phyloP scores from a whole-genome alignment of 2,888 invertebrate species.

The Ophioninae sp. region DNA sequence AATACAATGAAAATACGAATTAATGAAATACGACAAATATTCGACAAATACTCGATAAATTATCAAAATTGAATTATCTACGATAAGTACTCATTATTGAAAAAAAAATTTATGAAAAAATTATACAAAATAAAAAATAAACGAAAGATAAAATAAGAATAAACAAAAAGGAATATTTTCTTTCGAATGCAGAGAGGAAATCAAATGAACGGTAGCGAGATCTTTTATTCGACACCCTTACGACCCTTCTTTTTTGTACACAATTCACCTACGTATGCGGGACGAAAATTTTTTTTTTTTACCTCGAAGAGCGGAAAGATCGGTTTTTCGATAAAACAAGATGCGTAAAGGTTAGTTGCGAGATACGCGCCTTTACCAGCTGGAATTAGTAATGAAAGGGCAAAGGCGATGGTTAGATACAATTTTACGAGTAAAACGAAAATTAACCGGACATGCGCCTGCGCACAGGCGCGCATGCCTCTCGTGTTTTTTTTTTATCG shows the following conservation, averaged over 20 bases:
- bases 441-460: constrained; percentile 41
- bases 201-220: background rate
- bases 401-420: constrained; percentile 34
- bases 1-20: background rate
- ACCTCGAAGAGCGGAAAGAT: background rate
- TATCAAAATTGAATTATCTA: too few relatives aligned
- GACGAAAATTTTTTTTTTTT: background rate
- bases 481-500: constrained; percentile 26
- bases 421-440: constrained; percentile 47
- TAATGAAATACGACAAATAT: background rate
- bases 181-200: background rate
- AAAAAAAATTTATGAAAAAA: too few relatives aligned
- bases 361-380: background rate
- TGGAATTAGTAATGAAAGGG: constrained; percentile 47
- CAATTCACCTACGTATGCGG: background rate
- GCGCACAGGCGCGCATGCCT: constrained; percentile 8
- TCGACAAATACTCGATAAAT: too few relatives aligned
- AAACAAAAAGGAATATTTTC: background rate
- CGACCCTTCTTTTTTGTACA: background rate
- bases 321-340: background rate
- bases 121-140: too few relatives aligned
- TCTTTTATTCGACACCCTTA: background rate
- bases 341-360: background rate
- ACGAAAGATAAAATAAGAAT: background rate
- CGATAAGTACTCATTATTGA: too few relatives aligned